Percentiles rank a stretch among this genome's conserved stretches.
These are phyloP conservation scores for Tadarida brasiliensis DNA, from an alignment of 2,797 vertebrate species.

Conservation along the genomic window DNA sequence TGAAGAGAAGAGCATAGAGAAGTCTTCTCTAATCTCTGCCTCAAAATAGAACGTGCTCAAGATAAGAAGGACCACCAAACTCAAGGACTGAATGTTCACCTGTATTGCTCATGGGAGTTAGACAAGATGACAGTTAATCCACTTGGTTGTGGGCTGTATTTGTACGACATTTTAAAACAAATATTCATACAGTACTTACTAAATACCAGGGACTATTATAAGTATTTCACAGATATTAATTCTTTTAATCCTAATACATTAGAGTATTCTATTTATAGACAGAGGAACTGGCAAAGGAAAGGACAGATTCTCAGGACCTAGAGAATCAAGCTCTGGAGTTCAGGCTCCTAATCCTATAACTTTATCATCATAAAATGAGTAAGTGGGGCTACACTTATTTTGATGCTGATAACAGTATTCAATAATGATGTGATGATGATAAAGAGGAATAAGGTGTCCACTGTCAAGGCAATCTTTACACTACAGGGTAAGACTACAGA, in stretches of 20 bases:
- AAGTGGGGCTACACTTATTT: background rate
- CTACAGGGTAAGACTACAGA: background rate
- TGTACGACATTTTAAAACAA: conserved; percentile 22
- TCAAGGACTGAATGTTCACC: background rate
- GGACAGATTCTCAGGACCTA: background rate
- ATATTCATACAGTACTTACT: background rate
- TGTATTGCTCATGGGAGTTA: background rate
- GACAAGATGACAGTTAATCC: background rate
- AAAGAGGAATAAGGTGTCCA: background rate
- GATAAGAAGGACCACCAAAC: background rate
- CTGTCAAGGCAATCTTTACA: background rate
- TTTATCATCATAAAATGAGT: background rate
- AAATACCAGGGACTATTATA: background rate
- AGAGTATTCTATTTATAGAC: background rate
- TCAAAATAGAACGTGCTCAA: background rate
- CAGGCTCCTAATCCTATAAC: background rate
- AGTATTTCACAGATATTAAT: background rate
- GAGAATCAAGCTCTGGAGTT: background rate
- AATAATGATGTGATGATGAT: background rate
- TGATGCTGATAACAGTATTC: background rate
- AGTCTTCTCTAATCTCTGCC: background rate
- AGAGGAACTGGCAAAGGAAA: conserved; percentile 28
- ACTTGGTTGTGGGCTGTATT: background rate
- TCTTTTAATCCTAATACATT: background rate
- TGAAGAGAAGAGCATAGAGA: background rate